Evolutionary conservation across 2,888 invertebrate genomes (phyloP).

Genomic region (Heliconius charithonia): DNA sequence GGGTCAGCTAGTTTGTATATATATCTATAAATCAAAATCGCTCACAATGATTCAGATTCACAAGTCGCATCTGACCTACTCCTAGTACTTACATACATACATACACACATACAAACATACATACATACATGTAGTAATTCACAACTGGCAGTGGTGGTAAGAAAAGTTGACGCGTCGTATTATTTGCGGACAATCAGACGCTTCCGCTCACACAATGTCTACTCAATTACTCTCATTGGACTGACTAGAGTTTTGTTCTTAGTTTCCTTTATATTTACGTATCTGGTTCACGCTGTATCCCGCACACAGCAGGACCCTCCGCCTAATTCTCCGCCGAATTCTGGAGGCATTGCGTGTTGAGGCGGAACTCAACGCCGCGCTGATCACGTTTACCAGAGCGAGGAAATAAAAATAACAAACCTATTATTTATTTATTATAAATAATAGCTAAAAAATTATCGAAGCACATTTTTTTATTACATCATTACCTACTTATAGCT

Average conservation of each 20-base stretch:
- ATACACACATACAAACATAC: background rate
- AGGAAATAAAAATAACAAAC: too few relatives aligned
- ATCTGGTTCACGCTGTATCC: too few relatives aligned
- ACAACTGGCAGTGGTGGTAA: conserved; percentile 44
- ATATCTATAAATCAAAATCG: background rate
- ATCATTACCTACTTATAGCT: background rate
- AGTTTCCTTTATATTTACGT: conserved; percentile 13
- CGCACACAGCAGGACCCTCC: too few relatives aligned
- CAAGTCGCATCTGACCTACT: conserved; percentile 14
- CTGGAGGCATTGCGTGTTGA: too few relatives aligned
- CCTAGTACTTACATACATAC: conserved; percentile 8
- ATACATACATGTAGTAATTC: conserved; percentile 5
- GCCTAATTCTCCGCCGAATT: too few relatives aligned
- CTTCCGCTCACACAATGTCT: conserved; percentile 61
- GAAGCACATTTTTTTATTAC: too few relatives aligned
- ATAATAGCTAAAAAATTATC: too few relatives aligned
- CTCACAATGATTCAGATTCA: background rate
- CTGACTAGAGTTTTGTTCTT: conserved; percentile 34
- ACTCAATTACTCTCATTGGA: conserved; percentile 48
- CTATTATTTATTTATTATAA: too few relatives aligned
- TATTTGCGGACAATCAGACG: conserved; percentile 58
- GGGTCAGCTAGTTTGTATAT: too few relatives aligned
- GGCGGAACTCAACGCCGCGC: too few relatives aligned
- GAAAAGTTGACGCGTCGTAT: conserved; percentile 60
- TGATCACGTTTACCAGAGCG: too few relatives aligned